A percentile compares a stretch with the other conserved stretches of the same genome.
phyloP scores from a whole-genome alignment of 2,113 vertebrate genomes.

The Fregata magnificens region DNA sequence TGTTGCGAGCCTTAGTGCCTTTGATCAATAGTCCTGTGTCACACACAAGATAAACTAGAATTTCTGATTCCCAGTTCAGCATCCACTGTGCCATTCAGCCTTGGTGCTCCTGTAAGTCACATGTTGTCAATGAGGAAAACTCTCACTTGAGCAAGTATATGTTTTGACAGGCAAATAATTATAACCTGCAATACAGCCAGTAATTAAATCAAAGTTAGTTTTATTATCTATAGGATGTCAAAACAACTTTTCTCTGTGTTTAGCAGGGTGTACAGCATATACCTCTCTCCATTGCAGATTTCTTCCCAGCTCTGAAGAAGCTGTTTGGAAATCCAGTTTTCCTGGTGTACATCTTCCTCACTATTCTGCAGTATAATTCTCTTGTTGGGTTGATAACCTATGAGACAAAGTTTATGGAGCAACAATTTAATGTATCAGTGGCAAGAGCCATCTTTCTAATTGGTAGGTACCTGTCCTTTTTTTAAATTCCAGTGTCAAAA shows the following conservation, averaged over 20 bases:
- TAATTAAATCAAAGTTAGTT: not conserved
- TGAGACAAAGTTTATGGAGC: constrained; percentile 89
- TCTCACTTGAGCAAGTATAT: not conserved
- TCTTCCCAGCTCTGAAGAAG: constrained; percentile 80
- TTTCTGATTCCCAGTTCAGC: not conserved
- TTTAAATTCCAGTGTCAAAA: not conserved
- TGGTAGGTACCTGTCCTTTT: constrained; percentile 61
- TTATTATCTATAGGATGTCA: not conserved
- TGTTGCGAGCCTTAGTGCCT: not conserved
- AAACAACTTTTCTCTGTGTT: not conserved
- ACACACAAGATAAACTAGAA: not conserved
- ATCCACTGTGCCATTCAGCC: not conserved
- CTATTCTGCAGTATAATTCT: constrained; percentile 80
- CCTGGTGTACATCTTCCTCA: constrained; percentile 78
- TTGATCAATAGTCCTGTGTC: not conserved
- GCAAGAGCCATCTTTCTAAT: constrained; percentile 89
- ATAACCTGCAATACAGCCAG: not conserved
- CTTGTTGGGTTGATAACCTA: constrained; percentile 83
- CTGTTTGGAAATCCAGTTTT: constrained; percentile 80
- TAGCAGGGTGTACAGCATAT: not conserved
- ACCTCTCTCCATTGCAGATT: constrained; percentile 73
- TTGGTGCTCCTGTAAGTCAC: not conserved
- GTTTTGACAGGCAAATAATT: not conserved
- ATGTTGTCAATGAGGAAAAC: not conserved
- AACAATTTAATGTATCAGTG: constrained; percentile 86